Evolutionary conservation across 2,113 vertebrate species (phyloP).

Genomic region (Bubo blakistoni): DNA sequence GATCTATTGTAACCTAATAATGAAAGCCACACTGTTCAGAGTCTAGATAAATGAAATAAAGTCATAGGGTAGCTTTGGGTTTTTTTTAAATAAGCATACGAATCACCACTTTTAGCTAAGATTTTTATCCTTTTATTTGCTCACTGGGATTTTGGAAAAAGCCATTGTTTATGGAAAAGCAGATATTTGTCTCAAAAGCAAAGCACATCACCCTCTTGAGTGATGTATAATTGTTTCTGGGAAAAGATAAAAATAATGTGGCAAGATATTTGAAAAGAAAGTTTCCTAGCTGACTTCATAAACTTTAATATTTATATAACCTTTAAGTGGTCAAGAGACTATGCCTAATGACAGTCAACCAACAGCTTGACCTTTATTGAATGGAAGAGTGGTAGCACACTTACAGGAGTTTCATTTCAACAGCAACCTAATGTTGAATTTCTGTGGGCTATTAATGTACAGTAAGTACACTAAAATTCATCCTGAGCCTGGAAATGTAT

Average conservation of each 20-base stretch:
- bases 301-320: slow-evolving; percentile 67
- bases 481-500: not conserved
- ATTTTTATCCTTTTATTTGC: slow-evolving; percentile 48
- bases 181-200: not conserved
- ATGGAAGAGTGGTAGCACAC: slow-evolving; percentile 7
- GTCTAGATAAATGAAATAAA: slow-evolving; percentile 69
- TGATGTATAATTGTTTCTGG: not conserved
- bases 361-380: slow-evolving; percentile 56
- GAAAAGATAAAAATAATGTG: slow-evolving; percentile 25
- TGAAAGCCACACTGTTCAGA: slow-evolving; percentile 69
- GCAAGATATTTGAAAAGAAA: slow-evolving; percentile 3
- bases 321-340: slow-evolving; percentile 46
- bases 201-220: not conserved
- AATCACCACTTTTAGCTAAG: slow-evolving; percentile 47
- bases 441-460: slow-evolving; percentile 19
- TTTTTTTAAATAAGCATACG: slow-evolving; percentile 21
- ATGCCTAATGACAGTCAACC: slow-evolving; percentile 48
- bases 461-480: not conserved
- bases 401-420: slow-evolving; percentile 27
- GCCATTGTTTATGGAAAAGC: not conserved
- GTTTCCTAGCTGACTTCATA: slow-evolving; percentile 23
- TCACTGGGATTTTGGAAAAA: slow-evolving; percentile 1
- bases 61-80: slow-evolving; percentile 30
- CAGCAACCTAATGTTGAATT: slow-evolving; percentile 1
- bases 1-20: slow-evolving; percentile 80